phyloP scores from a whole-genome alignment of 2,888 invertebrate species.

The Sympetrum striolatum region DNA sequence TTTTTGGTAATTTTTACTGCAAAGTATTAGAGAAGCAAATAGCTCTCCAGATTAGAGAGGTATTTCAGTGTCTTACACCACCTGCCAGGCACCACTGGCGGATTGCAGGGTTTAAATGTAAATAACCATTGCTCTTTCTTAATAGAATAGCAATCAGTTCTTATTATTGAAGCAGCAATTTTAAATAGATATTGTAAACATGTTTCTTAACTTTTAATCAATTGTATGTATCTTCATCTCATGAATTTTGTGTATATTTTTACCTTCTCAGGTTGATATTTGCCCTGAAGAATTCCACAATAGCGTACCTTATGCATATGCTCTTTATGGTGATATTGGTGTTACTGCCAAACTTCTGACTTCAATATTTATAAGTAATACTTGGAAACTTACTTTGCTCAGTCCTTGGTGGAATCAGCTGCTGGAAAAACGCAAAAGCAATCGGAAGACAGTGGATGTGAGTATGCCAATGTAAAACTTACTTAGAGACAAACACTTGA shows the following conservation, averaged over 20 bases:
- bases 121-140: too few relatives aligned
- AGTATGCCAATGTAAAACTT: constrained; percentile 19
- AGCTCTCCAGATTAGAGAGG: too few relatives aligned
- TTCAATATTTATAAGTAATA: constrained; percentile 65
- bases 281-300: constrained; percentile 92
- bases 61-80: too few relatives aligned
- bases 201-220: too few relatives aligned
- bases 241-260: background rate
- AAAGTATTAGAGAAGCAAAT: too few relatives aligned
- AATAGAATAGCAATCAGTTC: too few relatives aligned
- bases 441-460: constrained; percentile 74
- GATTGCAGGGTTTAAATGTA: too few relatives aligned
- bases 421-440: constrained; percentile 73
- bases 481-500: too few relatives aligned
- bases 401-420: constrained; percentile 81
- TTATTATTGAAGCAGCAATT: too few relatives aligned
- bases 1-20: too few relatives aligned
- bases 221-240: background rate
- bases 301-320: constrained; percentile 79
- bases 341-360: constrained; percentile 73
- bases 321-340: constrained; percentile 84
- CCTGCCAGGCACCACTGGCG: too few relatives aligned
- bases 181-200: background rate
- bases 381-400: constrained; percentile 65
- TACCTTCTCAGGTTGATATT: constrained; percentile 74